A percentile compares a stretch with the other conserved stretches of the same genome.
Evolutionary conservation across 2,113 vertebrate species (phyloP).

Genomic region (Hymenochirus boettgeri): DNA sequence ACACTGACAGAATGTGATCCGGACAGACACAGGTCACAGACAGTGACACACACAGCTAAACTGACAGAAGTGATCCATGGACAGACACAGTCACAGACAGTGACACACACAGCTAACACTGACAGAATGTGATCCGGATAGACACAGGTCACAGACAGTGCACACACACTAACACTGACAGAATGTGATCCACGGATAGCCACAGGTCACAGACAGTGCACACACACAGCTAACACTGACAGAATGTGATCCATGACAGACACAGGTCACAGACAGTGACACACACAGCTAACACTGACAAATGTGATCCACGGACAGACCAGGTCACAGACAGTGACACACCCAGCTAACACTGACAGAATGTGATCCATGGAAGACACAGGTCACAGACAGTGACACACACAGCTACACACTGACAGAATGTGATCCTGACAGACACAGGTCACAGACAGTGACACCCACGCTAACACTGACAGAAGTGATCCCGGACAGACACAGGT

Average conservation of each 20-base stretch:
- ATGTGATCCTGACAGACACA: too few relatives aligned
- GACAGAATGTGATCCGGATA: too few relatives aligned
- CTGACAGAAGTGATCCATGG: background rate
- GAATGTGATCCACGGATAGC: too few relatives aligned
- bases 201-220: background rate
- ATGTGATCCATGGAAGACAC: too few relatives aligned
- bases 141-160: too few relatives aligned
- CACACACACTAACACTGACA: too few relatives aligned
- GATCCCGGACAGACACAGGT: background rate
- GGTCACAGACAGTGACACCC: background rate
- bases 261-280: too few relatives aligned
- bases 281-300: too few relatives aligned
- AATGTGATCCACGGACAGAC: background rate
- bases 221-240: background rate
- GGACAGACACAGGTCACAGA: background rate
- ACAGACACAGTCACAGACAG: too few relatives aligned
- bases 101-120: too few relatives aligned
- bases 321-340: background rate
- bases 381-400: too few relatives aligned
- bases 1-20: background rate
- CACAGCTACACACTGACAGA: too few relatives aligned
- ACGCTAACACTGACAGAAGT: background rate
- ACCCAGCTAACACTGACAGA: background rate
- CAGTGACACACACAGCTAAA: background rate
- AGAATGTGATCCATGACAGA: constrained; percentile 9